These are phyloP conservation scores for Mormyrops boulengeri DNA, from an alignment of 2,797 vertebrate genomes.

Conservation along the genomic window DNA sequence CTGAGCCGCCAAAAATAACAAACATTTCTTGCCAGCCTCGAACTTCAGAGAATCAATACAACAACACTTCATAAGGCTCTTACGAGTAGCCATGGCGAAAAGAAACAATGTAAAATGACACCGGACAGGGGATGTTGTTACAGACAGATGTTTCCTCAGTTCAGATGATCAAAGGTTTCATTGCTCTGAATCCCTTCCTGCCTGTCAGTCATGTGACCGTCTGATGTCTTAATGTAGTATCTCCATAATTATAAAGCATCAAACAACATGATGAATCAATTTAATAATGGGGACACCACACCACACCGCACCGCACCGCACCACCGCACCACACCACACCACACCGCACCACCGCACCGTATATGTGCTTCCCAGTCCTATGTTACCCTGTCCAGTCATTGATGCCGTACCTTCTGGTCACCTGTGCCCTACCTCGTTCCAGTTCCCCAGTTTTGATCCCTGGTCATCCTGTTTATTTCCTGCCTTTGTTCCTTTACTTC, in stretches of 20 bases:
- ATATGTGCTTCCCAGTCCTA: neutral
- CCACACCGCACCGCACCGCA: too few species aligned
- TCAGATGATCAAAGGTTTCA: neutral
- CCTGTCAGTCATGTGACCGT: neutral
- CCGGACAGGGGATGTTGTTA: conserved; percentile 10
- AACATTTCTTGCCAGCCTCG: neutral
- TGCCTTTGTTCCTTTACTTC: neutral
- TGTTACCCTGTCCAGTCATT: neutral
- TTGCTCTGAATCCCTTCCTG: neutral
- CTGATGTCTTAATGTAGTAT: neutral
- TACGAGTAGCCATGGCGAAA: neutral
- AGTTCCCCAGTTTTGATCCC: neutral
- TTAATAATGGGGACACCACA: neutral
- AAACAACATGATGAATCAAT: neutral
- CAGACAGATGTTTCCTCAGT: neutral
- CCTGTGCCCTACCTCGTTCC: neutral
- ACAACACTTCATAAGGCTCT: neutral
- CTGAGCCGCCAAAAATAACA: neutral
- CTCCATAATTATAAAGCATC: neutral
- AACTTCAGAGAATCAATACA: neutral
- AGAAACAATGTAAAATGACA: conserved; percentile 13
- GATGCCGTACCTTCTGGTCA: neutral
- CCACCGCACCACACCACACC: too few species aligned
- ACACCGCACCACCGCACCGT: too few species aligned
- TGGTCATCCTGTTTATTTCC: neutral